Percentiles rank a stretch among this genome's conserved stretches.
phyloP scores from a whole-genome alignment of 2,797 vertebrate species.

The Paedocypris micromegethes region DNA sequence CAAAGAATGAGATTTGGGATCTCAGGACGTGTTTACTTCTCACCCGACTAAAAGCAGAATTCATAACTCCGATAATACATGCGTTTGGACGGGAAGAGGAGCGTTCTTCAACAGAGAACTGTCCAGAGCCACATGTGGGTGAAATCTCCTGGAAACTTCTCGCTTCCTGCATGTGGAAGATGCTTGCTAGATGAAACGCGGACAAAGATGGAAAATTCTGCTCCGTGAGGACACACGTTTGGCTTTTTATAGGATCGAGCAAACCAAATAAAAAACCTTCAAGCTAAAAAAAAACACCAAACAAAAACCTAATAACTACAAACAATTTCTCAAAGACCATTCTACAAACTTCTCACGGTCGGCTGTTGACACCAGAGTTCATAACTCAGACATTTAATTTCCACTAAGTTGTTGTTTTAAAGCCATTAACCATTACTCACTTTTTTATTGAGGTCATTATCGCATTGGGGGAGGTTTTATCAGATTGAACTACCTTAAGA shows the following conservation, averaged over 20 bases:
- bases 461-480: background rate
- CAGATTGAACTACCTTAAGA: background rate
- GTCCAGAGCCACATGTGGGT: constrained; percentile 10
- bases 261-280: too few species aligned
- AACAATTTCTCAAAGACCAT: too few species aligned
- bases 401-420: background rate
- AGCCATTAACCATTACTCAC: background rate
- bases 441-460: background rate
- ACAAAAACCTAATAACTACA: too few species aligned
- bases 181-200: too few species aligned
- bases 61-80: constrained; percentile 6
- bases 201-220: too few species aligned
- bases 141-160: constrained; percentile 29
- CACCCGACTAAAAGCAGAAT: background rate
- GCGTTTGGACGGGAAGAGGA: background rate
- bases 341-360: too few species aligned
- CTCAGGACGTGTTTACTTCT: constrained; percentile 1
- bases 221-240: too few species aligned
- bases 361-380: too few species aligned
- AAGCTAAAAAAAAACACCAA: too few species aligned
- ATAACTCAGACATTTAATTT: background rate
- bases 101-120: constrained; percentile 36
- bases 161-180: background rate
- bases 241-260: too few species aligned
- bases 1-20: background rate